Evolutionary conservation across 2,113 vertebrate species (phyloP).

Genomic region (Cebus imitator): DNA sequence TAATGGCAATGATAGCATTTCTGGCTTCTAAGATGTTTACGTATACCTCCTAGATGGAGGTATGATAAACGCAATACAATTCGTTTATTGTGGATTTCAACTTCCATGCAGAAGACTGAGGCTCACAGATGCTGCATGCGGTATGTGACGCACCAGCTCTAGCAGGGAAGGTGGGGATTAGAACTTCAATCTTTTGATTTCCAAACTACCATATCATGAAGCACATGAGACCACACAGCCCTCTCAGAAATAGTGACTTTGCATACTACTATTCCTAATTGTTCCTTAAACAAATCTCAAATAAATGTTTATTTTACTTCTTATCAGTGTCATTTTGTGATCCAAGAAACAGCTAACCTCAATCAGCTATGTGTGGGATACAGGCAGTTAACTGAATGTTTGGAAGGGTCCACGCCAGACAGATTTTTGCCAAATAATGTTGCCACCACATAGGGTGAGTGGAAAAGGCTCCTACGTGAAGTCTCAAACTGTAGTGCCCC

Average conservation of each 20-base stretch:
- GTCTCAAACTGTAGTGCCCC: neutral
- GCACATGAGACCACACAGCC: fast-evolving
- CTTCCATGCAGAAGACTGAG: neutral
- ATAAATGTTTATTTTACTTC: neutral
- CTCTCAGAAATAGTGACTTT: fast-evolving
- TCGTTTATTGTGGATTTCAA: neutral
- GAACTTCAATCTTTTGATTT: neutral
- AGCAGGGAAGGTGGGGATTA: fast-evolving
- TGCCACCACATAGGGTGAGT: fast-evolving
- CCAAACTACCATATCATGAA: fast-evolving
- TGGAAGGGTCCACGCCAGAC: fast-evolving
- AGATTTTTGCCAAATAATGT: fast-evolving
- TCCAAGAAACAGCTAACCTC: neutral
- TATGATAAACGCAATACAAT: neutral
- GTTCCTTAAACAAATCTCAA: neutral
- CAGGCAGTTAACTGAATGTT: fast-evolving
- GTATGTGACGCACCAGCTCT: too few species aligned
- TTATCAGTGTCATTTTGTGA: neutral
- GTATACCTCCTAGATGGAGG: neutral
- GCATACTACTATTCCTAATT: fast-evolving
- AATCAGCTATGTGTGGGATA: fast-evolving
- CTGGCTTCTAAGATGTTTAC: neutral
- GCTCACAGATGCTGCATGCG: fast-evolving
- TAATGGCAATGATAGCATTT: neutral
- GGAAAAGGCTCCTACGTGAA: neutral